Evolutionary conservation across 2,888 invertebrate species (phyloP).

Genomic region (Eustalomyia histrio): DNA sequence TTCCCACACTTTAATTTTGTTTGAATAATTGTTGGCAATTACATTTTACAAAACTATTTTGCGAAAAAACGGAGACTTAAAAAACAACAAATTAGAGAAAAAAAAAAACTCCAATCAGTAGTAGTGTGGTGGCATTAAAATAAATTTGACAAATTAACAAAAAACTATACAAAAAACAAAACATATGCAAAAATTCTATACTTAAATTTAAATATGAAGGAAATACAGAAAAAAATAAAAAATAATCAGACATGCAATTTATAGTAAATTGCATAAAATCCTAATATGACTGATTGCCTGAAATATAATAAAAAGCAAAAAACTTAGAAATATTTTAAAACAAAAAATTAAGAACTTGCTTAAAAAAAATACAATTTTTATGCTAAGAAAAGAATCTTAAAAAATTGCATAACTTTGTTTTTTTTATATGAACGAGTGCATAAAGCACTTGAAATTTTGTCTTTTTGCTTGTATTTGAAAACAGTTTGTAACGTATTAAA

Average conservation of each 20-base stretch:
- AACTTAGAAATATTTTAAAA: slow-evolving; percentile 32
- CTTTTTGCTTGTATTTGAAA: background rate
- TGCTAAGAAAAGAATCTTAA: background rate
- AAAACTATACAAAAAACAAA: slow-evolving; percentile 18
- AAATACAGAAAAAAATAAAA: slow-evolving; percentile 20
- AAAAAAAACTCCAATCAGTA: slow-evolving; percentile 35
- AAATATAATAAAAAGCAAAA: slow-evolving; percentile 34
- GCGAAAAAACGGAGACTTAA: slow-evolving; percentile 24
- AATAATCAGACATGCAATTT: slow-evolving; percentile 52
- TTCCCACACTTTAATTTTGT: slow-evolving; percentile 62
- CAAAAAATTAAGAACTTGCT: slow-evolving; percentile 10
- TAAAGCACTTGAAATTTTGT: slow-evolving; percentile 57
- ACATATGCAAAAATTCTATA: slow-evolving; percentile 25
- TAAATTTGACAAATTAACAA: slow-evolving; percentile 64
- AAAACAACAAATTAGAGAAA: slow-evolving; percentile 14
- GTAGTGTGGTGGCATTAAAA: slow-evolving; percentile 55
- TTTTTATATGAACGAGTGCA: slow-evolving; percentile 28
- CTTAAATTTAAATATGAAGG: slow-evolving; percentile 8
- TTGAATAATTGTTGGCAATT: slow-evolving; percentile 61
- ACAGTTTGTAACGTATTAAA: slow-evolving; percentile 45
- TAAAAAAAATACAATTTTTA: no score
- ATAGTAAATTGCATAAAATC: slow-evolving; percentile 40
- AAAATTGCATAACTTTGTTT: slow-evolving; percentile 33
- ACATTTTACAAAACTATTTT: slow-evolving; percentile 48
- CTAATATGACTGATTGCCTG: slow-evolving; percentile 63